These are phyloP conservation scores for Paralichthys olivaceus DNA, from an alignment of 2,113 vertebrate genomes.

Conservation along the genomic window DNA sequence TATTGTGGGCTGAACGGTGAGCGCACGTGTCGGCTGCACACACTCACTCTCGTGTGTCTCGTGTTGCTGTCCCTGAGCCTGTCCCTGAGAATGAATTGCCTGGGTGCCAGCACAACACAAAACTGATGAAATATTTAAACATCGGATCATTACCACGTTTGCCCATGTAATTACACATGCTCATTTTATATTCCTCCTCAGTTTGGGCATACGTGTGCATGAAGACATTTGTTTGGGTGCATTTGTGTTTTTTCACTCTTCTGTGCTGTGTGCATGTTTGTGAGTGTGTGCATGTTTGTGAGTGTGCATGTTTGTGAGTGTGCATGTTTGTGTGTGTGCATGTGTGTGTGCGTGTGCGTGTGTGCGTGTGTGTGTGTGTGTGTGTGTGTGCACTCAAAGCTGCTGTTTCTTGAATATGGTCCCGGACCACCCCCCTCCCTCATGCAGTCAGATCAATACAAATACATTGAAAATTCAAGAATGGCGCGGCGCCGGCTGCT, in stretches of 20 bases:
- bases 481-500: not conserved
- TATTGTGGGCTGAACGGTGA: constrained; percentile 48
- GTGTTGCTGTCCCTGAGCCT: constrained; percentile 53
- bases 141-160: constrained; percentile 66
- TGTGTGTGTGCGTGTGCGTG: constrained; percentile 9
- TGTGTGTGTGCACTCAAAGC: constrained; percentile 56
- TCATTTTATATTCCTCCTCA: constrained; percentile 53
- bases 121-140: constrained; percentile 82
- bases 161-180: constrained; percentile 70
- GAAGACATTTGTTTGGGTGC: constrained; percentile 19
- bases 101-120: constrained; percentile 42
- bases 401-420: constrained; percentile 44
- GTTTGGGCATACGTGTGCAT: constrained; percentile 5
- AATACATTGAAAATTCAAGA: constrained; percentile 42
- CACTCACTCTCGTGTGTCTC: constrained; percentile 38
- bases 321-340: constrained; percentile 17
- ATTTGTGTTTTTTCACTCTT: not conserved
- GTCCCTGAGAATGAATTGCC: constrained; percentile 59
- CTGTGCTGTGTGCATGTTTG: not conserved
- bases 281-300: constrained; percentile 7
- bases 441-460: constrained; percentile 55
- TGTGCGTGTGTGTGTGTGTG: too few relatives aligned
- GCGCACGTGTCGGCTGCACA: constrained; percentile 69
- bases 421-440: constrained; percentile 21
- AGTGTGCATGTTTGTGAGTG: constrained; percentile 20